Conservation (phyloP, 2,888 invertebrate genomes). For the Drosophila nigricruria region DNA sequence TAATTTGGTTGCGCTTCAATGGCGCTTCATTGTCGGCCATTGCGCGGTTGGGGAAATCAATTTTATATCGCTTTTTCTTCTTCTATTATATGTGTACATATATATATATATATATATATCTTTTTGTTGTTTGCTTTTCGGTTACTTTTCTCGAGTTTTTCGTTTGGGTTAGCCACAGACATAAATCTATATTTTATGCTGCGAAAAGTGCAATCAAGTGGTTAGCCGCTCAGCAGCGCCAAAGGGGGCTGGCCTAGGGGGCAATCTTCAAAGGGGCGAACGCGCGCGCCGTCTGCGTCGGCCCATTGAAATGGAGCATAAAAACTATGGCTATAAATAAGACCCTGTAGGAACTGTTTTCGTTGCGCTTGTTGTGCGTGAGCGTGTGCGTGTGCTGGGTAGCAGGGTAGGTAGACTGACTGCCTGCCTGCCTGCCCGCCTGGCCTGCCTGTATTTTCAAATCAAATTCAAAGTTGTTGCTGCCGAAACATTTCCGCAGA, state of each 20-base stretch:
- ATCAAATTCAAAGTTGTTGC: constrained; percentile 74
- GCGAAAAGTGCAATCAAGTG: constrained; percentile 80
- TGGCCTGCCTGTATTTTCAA: constrained; percentile 61
- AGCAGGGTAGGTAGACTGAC: neutral
- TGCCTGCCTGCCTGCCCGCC: neutral
- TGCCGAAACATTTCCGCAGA: constrained; percentile 78
- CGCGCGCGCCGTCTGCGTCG: constrained; percentile 60
- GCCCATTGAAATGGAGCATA: constrained; percentile 79
- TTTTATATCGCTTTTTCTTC: constrained; percentile 67
- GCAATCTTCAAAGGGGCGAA: constrained; percentile 35
- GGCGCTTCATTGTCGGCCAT: constrained; percentile 80
- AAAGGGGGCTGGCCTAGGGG: constrained; percentile 14
- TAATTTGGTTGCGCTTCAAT: constrained; percentile 82
- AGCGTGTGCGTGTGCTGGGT: neutral
- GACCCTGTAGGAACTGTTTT: constrained; percentile 59
- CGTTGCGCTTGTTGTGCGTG: constrained; percentile 27
- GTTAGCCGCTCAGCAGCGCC: constrained; percentile 47
- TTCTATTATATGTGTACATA: neutral
- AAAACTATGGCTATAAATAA: constrained; percentile 79
- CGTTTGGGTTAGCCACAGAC: constrained; percentile 38
- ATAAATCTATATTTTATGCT: constrained; percentile 79
- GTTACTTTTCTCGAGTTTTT: constrained; percentile 14
- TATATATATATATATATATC: too few species aligned
- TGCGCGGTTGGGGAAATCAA: constrained; percentile 76
- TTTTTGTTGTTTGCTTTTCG: constrained; percentile 18